Evolutionary conservation across 2,888 invertebrate genomes (phyloP), one percentile per base, ranked within the genome.

Genomic region (Cerceris ruficornis): DNA sequence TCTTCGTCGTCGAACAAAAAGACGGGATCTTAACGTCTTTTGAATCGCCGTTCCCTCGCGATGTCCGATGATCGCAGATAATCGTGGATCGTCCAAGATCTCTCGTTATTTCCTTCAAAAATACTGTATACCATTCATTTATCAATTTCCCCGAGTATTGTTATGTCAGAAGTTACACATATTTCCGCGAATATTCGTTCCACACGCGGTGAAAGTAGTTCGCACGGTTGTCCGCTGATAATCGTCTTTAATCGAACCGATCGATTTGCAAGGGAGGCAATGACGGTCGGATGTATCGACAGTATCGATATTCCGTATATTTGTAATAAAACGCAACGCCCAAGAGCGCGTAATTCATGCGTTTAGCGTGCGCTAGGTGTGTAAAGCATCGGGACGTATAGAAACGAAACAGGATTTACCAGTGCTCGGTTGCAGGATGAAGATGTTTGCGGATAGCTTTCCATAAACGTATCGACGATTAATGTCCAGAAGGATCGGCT

Each of bases 1-100:
- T 69, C 71, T 69, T 71, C 71, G 69, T 50, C 62, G 72, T 69
- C 69, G 61, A 69, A 74, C 70, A 71, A 83, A 74, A 77, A 77
- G 73, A 55, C 69, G 71, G 71, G 71, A 62, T 75, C 73, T 67
- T 59, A 70, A 64, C 73, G 69, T 64, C 68, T 72, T 62, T 73
- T 70, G 60, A 77, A 82, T 74, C 69, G 60, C 70, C 70, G 28
- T 28, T 28, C 28, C 28, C 28, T 28, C 28, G 4, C 4, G 4
- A 4, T 28, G 59, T 28, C 42, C 59, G 60, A 68, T 50, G 58
- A 28, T 28, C 70, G 50, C 72, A 75, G 74, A 61, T 68, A 60
- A 78, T 76, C 78, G 64, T 54, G 15, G 60, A 68, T 58, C 69
- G 76, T 79, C 79, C 64, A 60, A 76, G 72, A 69, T 71, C 75